Evolutionary conservation across 2,888 invertebrate genomes (phyloP).

Genomic region (Bugulina stolonifera): DNA sequence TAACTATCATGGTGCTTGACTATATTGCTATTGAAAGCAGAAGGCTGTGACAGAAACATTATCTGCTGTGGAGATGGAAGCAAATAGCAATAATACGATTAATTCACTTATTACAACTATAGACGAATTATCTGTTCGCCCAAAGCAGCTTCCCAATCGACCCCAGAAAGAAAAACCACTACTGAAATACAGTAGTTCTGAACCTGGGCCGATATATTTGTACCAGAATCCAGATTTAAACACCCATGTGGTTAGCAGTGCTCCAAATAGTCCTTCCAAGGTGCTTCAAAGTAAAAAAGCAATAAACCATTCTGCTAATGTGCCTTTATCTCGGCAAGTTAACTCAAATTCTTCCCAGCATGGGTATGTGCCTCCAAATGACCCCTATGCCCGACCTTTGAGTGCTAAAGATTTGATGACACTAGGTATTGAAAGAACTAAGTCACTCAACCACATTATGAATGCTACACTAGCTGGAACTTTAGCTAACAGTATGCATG

Average conservation of each 20-base stretch:
- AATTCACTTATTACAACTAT: neutral
- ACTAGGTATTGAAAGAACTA: slow-evolving; percentile 11
- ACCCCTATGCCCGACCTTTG: slow-evolving; percentile 42
- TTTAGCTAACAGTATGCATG: slow-evolving; percentile 23
- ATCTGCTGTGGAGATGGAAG: neutral
- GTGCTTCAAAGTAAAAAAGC: slow-evolving; percentile 4
- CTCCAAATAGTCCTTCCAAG: slow-evolving; percentile 1
- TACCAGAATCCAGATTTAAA: slow-evolving; percentile 24
- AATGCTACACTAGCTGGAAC: slow-evolving; percentile 10
- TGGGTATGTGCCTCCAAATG: slow-evolving; percentile 28
- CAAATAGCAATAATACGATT: neutral
- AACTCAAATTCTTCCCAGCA: neutral
- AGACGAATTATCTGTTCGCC: neutral
- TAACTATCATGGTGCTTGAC: too few relatives aligned
- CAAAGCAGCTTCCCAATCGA: slow-evolving; percentile 41
- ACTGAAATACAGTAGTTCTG: slow-evolving; percentile 34
- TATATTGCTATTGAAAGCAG: too few relatives aligned
- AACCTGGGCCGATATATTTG: slow-evolving; percentile 23
- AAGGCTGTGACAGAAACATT: too few relatives aligned
- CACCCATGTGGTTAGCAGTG: neutral
- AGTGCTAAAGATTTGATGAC: slow-evolving; percentile 41
- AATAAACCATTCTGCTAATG: neutral
- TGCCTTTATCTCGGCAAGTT: neutral
- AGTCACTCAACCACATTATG: slow-evolving; percentile 18
- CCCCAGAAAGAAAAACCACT: slow-evolving; percentile 39